Evolutionary conservation across 2,888 invertebrate genomes (phyloP), one percentile per base, ranked within the genome.

Genomic region (Erebia ligea): DNA sequence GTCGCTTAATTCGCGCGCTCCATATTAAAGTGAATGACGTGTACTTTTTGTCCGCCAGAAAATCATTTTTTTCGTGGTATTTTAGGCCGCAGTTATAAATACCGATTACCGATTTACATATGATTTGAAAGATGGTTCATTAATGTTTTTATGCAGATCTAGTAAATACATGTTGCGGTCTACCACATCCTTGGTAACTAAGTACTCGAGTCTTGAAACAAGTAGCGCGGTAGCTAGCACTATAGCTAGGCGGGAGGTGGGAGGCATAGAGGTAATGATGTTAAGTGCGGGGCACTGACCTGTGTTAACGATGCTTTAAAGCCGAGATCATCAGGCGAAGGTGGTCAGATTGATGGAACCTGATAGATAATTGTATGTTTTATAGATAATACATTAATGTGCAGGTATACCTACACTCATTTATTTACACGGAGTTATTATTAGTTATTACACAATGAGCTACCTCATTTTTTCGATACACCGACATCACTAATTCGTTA

Each of bases 271-370:
- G 67, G 73, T 73, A 76, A 76, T 77, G 76, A 74, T 63, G 75
- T 76, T 75, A 76, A 74, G 71, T 74, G 75, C 69, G 68, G 75
- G 69, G 71, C 75, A 75, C 66, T 62, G 76, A 76, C 76, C 76
- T 58, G 66, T 42, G 40, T 48, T 72, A 72, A 66, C 65, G 69
- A 73, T 70, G 57, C 48, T 58, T 66, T 57, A 56, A 21, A 42
- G 21, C 57, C 42, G 42, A 57, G 67, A 58, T 67, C 57, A 67
- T 62, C 48, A 48, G 48, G 2, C n/a, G 13, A 62, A 9, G n/a
- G 40, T 34, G 15, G 52, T 8, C 52, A 54, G 34, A 54, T 63
- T 61, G 21, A 63, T 54, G 40, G 11, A 13, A 34, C 10, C 52
- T 40, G 54, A 64, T 42, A 45, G 34, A 34, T 34, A 34, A 45